These are phyloP conservation scores for Morinoia aosen DNA, from an alignment of 2,888 invertebrate genomes.

Conservation along the genomic window DNA sequence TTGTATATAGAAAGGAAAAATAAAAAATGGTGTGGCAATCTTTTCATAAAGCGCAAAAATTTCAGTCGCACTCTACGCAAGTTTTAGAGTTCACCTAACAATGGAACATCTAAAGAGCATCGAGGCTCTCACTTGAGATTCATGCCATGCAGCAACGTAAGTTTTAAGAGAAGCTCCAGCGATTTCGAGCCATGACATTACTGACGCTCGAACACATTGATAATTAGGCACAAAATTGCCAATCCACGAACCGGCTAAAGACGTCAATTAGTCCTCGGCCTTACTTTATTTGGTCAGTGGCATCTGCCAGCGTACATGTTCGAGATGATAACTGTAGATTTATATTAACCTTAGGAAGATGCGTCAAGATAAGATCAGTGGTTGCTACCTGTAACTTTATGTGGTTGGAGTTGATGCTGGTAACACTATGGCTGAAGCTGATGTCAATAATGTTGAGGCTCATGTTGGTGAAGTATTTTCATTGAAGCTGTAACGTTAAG, in stretches of 20 bases:
- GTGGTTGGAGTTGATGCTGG: no score
- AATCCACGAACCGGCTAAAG: not conserved
- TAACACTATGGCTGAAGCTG: not conserved
- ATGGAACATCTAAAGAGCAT: no score
- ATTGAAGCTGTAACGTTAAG: not conserved
- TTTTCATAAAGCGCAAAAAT: no score
- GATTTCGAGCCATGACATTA: not conserved
- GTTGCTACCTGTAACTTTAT: not conserved
- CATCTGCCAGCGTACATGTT: not conserved
- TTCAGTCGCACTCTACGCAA: no score
- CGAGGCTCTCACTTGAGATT: no score
- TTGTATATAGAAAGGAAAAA: no score
- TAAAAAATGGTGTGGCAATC: no score
- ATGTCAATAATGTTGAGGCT: not conserved
- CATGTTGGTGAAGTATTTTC: no score
- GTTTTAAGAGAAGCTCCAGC: not conserved
- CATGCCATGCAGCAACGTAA: not conserved
- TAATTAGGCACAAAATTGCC: conserved; percentile 28
- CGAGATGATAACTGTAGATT: not conserved
- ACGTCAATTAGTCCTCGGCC: not conserved
- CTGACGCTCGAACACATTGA: conserved; percentile 18
- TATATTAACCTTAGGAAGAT: not conserved
- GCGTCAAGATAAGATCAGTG: not conserved
- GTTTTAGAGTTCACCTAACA: no score
- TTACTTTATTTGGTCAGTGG: not conserved